Evolutionary conservation across 2,888 invertebrate genomes (phyloP), one percentile per base, ranked within the genome.

Genomic region (Nomada goodeniana): DNA sequence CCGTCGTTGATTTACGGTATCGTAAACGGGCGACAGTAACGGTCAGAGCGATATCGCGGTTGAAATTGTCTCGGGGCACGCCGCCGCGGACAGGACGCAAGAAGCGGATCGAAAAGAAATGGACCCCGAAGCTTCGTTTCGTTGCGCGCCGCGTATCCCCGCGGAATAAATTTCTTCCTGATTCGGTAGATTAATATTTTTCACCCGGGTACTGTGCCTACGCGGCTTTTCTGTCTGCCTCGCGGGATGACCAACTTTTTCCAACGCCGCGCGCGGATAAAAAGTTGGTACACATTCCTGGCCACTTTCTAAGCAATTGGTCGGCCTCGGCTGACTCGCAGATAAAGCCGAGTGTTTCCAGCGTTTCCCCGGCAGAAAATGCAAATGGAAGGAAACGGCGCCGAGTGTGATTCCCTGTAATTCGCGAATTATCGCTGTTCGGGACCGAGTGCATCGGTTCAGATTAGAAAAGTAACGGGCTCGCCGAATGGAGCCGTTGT

Each of bases 1-100:
- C 80, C 85, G 75, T 59, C 80, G 60, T 89, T 90, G 91, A 91
- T 91, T 91, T 89, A 90, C 84, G 85, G 86, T 91, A 88, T 90
- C 90, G 84, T 91, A 91, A 91, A 91, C 79, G 85, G 77, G 76
- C 61, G 75, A 71, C 61, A 52, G 55, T 61, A 67, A 79, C 74
- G 72, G 74, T 76, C 42, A 23, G 75, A n/a, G 53, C 57, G 53
- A 71, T 76, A 74, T 76, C 78, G 42, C 74, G 42, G 42, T 15
- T 18, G 75, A 53, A 74, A 59, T 29, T 15, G 67, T 59, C 60
- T 60, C 59, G 67, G 74, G 23, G 59, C 50, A 47, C 44, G 55
- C 47, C 44, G 55, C 47, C 3, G 15, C 26, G n/a, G 55, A 15
- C 10, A 18, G 44, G 26, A 9, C 44, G 0, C 9, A 0, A 11